Percentiles rank a stretch among this genome's conserved stretches.
Evolutionary conservation across 2,888 invertebrate genomes (phyloP).

Genomic region (Parelbella ahira): DNA sequence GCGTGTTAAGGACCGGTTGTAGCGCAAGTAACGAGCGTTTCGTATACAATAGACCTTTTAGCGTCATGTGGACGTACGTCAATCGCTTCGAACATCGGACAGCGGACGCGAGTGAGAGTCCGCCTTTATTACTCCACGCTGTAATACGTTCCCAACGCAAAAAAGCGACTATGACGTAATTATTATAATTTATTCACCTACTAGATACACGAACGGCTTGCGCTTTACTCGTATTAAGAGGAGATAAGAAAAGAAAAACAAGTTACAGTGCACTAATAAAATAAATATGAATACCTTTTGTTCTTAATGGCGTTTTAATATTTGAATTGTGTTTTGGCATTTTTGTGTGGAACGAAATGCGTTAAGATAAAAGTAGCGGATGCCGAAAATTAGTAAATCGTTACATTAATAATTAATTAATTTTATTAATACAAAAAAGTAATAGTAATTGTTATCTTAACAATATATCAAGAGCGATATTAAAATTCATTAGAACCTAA

Average conservation of each 20-base stretch:
- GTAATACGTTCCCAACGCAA: conserved; percentile 32
- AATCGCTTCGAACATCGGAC: conserved; percentile 55
- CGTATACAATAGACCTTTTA: conserved; percentile 81
- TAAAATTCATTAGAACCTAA: no score
- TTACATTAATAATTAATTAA: no score
- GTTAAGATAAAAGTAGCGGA: no score
- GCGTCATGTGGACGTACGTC: conserved; percentile 74
- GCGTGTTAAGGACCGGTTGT: conserved; percentile 78
- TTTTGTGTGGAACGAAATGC: no score
- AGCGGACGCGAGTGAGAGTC: conserved; percentile 48
- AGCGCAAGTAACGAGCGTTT: conserved; percentile 68
- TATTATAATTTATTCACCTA: conserved; percentile 32
- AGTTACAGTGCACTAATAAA: no score
- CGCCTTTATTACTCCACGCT: conserved; percentile 55
- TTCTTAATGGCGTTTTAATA: background rate
- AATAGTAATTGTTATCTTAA: no score
- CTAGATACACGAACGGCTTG: conserved; percentile 11
- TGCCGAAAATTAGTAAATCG: no score
- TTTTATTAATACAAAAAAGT: no score
- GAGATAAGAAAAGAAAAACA: no score
- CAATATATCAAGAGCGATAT: no score
- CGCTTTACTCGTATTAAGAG: conserved; percentile 8
- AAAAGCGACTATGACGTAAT: conserved; percentile 31
- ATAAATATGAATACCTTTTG: no score
- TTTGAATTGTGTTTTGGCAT: no score